Base-by-base conservation (phyloP, 1,140 invertebrate genomes). In the Drosophila dunni region DNA sequence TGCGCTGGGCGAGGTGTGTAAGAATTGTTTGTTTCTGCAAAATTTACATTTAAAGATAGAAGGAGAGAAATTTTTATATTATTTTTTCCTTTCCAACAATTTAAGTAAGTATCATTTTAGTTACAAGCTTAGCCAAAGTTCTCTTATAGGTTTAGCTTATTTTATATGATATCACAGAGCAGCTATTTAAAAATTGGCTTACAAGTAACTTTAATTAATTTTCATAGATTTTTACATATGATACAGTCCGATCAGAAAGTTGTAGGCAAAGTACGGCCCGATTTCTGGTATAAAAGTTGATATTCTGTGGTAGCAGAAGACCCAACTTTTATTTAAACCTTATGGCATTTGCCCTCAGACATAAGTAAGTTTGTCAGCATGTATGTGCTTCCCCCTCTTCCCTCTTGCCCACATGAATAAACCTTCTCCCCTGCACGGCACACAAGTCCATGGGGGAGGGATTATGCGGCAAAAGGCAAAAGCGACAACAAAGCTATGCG, bases 291-390 rank as follows among this genome's bases (percentile, higher is more conserved):
- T 29, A 20, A 45, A 69, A 51, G 45, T 63, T 72, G 69, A 72
- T 72, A 66, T 51, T 13, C 45, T 38, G 29, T 29, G 45, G 17
- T 29, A 38, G 44, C 42, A 63, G 46, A 38, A 48, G 63, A 38
- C 36, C 7, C 68, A 88, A 86, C 82, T 82, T 86, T 82, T 86
- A 82, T 88, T 76, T 76, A 66, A 86, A 88, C 82, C 86, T 88
- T 86, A 86, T 86, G 83, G 71, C 83, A 88, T 79, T 82, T 67
- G 83, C 63, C 71, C 66, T 82, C 56, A 66, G 71, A 76, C 65
- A 58, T 89, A 79, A 77, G 79, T 83, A 77, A 80, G 79, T 78
- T 79, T 86, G 79, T 86, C 82, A 79, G 83, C 79, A 79, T 77
- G 82, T 89, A 83, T 81, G 78, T 56, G 46, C 69, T 46, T 58